Evolutionary conservation across 2,888 invertebrate species (phyloP).

Genomic region (Agonum fuliginosum): DNA sequence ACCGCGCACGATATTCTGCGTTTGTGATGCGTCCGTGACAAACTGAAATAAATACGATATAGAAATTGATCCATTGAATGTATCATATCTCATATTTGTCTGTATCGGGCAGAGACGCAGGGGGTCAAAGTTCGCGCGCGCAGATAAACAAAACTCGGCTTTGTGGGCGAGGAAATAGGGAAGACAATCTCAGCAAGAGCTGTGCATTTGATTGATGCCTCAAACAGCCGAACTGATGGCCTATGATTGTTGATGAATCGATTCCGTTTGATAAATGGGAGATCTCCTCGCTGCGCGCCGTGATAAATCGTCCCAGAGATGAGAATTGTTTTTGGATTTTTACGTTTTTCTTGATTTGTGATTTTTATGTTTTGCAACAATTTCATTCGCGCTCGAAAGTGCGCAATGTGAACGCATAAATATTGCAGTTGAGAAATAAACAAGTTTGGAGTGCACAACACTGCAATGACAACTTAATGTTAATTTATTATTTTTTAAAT

Average conservation of each 20-base stretch:
- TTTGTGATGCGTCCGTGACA: slow-evolving; percentile 50
- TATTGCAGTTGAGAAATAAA: slow-evolving; percentile 2
- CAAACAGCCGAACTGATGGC: slow-evolving; percentile 69
- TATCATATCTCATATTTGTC: slow-evolving; percentile 54
- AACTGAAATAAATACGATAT: slow-evolving; percentile 53
- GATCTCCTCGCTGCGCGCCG: slow-evolving; percentile 64
- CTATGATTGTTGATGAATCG: slow-evolving; percentile 71
- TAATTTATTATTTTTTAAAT: slow-evolving; percentile 39
- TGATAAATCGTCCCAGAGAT: slow-evolving; percentile 52
- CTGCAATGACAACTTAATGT: slow-evolving; percentile 34
- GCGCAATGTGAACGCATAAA: slow-evolving; percentile 11
- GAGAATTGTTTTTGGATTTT: slow-evolving; percentile 57
- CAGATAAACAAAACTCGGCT: background rate
- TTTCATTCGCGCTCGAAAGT: slow-evolving; percentile 25
- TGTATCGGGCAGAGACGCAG: slow-evolving; percentile 31
- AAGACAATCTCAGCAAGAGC: background rate
- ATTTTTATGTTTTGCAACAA: slow-evolving; percentile 41
- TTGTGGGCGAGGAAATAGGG: background rate
- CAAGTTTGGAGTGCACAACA: background rate
- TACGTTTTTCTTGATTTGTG: slow-evolving; percentile 36
- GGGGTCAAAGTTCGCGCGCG: slow-evolving; percentile 32
- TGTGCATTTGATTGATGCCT: slow-evolving; percentile 68
- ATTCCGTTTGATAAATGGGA: slow-evolving; percentile 71
- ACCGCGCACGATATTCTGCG: slow-evolving; percentile 41
- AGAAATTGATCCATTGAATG: slow-evolving; percentile 54